A percentile compares a stretch with the other conserved stretches of the same genome.
These are phyloP conservation scores for Tricholaema leucomelas DNA, from an alignment of 2,113 vertebrate species.

Conservation along the genomic window DNA sequence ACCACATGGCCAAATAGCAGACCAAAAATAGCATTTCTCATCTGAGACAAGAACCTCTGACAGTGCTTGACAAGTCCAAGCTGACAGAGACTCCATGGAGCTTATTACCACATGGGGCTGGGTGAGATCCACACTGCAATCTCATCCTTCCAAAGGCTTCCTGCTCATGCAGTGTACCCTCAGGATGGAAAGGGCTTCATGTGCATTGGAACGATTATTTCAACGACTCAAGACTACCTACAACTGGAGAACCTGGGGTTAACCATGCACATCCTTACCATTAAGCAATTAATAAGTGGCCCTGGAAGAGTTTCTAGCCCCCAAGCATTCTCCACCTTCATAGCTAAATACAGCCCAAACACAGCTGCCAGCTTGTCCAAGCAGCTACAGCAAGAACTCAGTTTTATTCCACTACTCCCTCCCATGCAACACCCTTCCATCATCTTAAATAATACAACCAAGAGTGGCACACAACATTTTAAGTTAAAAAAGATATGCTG, in stretches of 20 bases:
- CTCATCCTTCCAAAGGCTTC: not conserved
- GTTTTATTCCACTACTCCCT: constrained; percentile 2
- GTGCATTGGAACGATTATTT: not conserved
- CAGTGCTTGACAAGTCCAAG: not conserved
- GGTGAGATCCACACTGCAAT: fast-evolving
- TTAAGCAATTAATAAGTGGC: not conserved
- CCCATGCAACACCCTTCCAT: constrained; percentile 54
- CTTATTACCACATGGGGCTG: not conserved
- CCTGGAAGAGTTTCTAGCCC: not conserved
- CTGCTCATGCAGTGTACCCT: not conserved
- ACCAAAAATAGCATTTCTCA: not conserved
- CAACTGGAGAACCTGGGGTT: not conserved
- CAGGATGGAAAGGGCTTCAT: not conserved
- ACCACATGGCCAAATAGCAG: not conserved
- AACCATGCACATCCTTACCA: not conserved
- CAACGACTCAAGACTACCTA: not conserved
- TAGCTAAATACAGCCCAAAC: constrained; percentile 22
- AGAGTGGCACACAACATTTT: not conserved
- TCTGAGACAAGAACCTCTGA: not conserved
- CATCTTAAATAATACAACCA: constrained; percentile 29
- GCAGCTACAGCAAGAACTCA: not conserved
- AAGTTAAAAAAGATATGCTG: constrained; percentile 1
- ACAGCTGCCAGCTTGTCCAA: constrained; percentile 33
- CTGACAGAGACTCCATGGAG: not conserved
- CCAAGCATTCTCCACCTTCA: not conserved